These are phyloP conservation scores for Caloenas nicobarica DNA, from an alignment of 2,113 vertebrate species.

Conservation along the genomic window DNA sequence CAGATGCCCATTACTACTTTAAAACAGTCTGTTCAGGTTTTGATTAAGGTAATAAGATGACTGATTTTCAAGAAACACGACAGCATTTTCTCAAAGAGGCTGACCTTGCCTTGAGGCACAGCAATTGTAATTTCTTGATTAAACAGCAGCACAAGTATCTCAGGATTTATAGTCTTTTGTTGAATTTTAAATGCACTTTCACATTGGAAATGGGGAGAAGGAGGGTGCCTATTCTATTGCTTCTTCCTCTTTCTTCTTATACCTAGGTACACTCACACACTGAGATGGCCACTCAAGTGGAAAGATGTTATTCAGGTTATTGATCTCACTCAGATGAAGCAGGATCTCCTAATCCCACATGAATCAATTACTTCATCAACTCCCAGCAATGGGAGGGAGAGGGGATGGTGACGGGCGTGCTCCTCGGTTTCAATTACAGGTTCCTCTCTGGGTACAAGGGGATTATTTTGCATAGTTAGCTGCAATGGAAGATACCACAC, in stretches of 20 bases:
- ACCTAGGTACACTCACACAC: background rate
- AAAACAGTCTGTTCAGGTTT: background rate
- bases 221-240: rapidly evolving
- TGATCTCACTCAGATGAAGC: background rate
- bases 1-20: background rate
- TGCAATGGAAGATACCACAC: background rate
- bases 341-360: background rate
- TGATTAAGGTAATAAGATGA: background rate
- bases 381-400: rapidly evolving
- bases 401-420: no score
- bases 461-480: background rate
- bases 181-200: background rate
- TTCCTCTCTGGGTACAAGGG: background rate
- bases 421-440: background rate
- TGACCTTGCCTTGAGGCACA: background rate
- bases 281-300: background rate
- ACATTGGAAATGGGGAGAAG: background rate
- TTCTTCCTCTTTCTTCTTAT: background rate
- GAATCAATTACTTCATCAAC: background rate
- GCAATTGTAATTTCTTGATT: background rate
- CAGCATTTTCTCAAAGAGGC: background rate
- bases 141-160: background rate
- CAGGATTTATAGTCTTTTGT: background rate
- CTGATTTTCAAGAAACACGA: background rate
- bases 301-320: background rate